Percentiles rank a stretch among this genome's conserved stretches.
phyloP scores from a whole-genome alignment of 2,113 vertebrate species.

The Forbesichthys papilliferus region DNA sequence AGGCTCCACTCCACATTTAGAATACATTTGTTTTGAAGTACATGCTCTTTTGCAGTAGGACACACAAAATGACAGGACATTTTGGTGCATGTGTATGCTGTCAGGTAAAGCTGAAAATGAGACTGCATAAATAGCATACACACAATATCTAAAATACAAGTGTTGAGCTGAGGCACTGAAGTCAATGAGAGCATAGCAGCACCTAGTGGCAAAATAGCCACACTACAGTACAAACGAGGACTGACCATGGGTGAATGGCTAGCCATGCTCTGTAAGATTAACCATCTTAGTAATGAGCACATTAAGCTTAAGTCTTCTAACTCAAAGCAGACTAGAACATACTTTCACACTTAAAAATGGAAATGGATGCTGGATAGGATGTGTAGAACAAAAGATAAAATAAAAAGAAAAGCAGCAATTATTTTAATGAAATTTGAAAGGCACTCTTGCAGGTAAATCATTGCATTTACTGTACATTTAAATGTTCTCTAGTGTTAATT shows the following conservation, averaged over 20 bases:
- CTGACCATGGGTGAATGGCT: not conserved
- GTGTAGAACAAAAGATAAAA: not conserved
- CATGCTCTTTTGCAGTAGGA: not conserved
- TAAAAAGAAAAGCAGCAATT: constrained; percentile 2
- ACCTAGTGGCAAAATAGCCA: constrained; percentile 42
- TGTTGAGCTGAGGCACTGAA: not conserved
- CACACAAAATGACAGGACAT: not conserved
- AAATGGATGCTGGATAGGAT: not conserved
- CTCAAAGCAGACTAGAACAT: too few species aligned
- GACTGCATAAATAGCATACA: too few species aligned
- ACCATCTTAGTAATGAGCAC: not conserved
- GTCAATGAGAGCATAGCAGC: constrained; percentile 28
- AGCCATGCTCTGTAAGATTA: not conserved
- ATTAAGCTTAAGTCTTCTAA: too few species aligned
- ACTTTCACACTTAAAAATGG: not conserved
- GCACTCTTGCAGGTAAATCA: not conserved
- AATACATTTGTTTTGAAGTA: not conserved
- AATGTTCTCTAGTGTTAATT: constrained; percentile 2
- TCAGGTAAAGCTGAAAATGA: too few species aligned
- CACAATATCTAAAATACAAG: too few species aligned
- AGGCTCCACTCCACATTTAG: constrained; percentile 1
- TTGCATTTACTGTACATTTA: not conserved
- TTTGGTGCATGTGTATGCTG: not conserved
- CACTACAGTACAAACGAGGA: constrained; percentile 24
- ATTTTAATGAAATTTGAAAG: constrained; percentile 3